Evolutionary conservation across 2,888 invertebrate species (phyloP).

Genomic region (Dexiosoma caninum): DNA sequence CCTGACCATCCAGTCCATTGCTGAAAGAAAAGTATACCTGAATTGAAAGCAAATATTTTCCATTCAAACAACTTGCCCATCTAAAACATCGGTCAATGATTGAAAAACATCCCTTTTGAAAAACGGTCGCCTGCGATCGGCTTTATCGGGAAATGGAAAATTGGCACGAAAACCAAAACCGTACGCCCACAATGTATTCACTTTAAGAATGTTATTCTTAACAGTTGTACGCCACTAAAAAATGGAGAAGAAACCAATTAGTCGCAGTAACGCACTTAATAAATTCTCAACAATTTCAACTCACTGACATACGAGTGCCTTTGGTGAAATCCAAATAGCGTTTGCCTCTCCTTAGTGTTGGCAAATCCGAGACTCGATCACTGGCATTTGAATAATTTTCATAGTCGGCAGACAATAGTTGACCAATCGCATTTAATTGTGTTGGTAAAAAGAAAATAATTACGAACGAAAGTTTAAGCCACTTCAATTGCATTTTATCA

Average conservation of each 20-base stretch:
- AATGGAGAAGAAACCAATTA: neutral
- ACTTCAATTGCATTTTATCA: conserved; percentile 22
- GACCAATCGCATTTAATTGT: neutral
- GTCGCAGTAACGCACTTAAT: neutral
- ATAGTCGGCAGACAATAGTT: neutral
- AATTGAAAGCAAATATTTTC: neutral
- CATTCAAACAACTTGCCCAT: conserved; percentile 78
- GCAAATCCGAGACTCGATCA: neutral
- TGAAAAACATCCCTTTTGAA: conserved; percentile 82
- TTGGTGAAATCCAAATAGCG: conserved; percentile 75
- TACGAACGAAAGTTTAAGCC: neutral
- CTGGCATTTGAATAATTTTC: conserved; percentile 17
- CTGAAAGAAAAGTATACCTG: conserved; percentile 78
- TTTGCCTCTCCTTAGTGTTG: conserved; percentile 70
- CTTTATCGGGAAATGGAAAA: conserved; percentile 79
- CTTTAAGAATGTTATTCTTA: conserved; percentile 83
- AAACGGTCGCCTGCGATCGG: conserved; percentile 79
- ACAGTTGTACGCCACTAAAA: conserved; percentile 84
- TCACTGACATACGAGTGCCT: conserved; percentile 76
- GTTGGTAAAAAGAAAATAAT: neutral
- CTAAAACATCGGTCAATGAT: conserved; percentile 80
- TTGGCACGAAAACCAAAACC: conserved; percentile 85
- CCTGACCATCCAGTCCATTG: conserved; percentile 85
- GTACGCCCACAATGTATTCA: conserved; percentile 84
- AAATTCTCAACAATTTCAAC: conserved; percentile 58